phyloP scores from a whole-genome alignment of 2,797 vertebrate genomes.

The Melanotaenia nigrans region DNA sequence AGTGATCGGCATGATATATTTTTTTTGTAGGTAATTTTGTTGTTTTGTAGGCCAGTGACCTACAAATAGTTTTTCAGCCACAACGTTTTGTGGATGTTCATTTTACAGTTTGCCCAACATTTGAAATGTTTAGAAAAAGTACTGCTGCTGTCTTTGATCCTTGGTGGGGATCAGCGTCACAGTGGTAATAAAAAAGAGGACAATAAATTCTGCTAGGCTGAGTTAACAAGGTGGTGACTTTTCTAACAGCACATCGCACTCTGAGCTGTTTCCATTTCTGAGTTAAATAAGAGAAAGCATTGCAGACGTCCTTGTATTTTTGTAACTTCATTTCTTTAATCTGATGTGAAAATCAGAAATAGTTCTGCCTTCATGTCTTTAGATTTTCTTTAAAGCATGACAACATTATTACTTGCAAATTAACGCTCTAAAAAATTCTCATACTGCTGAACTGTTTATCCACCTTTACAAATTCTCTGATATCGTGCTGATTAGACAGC shows the following conservation, averaged over 20 bases:
- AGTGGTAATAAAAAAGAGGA: not conserved
- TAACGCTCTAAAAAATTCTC: too few relatives aligned
- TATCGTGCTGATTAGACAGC: not conserved
- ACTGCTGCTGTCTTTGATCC: not conserved
- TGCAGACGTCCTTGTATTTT: conserved; percentile 8
- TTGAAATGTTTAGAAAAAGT: not conserved
- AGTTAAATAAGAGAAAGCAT: conserved; percentile 9
- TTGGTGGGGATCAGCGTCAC: not conserved
- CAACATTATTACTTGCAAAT: too few relatives aligned
- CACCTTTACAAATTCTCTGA: not conserved
- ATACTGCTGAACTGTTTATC: not conserved
- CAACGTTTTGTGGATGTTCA: too few relatives aligned
- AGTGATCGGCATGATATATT: not conserved
- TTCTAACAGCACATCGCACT: not conserved
- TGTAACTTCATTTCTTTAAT: not conserved
- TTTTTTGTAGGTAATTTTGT: not conserved
- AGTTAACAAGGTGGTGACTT: not conserved
- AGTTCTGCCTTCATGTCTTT: not conserved
- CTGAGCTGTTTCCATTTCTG: not conserved
- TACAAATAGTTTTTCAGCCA: too few relatives aligned
- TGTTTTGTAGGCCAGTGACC: too few relatives aligned
- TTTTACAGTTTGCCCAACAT: too few relatives aligned
- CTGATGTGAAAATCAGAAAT: not conserved
- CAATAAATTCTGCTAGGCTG: not conserved
- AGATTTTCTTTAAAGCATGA: not conserved